These are phyloP conservation scores for Muschampia plurimacula DNA, from an alignment of 2,888 invertebrate species.

Conservation along the genomic window DNA sequence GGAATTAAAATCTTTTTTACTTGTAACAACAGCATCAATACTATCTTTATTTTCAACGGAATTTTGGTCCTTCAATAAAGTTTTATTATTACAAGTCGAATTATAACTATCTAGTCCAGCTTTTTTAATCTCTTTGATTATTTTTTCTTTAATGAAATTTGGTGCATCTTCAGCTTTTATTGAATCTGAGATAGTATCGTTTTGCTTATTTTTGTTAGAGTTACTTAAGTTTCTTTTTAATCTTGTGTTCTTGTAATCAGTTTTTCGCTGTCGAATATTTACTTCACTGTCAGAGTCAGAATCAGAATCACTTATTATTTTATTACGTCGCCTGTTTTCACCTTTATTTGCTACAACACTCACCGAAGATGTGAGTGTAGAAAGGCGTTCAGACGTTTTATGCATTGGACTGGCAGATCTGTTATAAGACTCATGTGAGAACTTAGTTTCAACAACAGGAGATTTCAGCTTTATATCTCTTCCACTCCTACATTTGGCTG, in stretches of 20 bases:
- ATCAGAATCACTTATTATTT: slow-evolving; percentile 77
- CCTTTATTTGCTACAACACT: slow-evolving; percentile 83
- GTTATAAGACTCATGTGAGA: slow-evolving; percentile 86
- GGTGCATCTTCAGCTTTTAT: slow-evolving; percentile 69
- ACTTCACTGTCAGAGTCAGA: slow-evolving; percentile 73
- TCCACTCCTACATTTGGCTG: slow-evolving; percentile 94
- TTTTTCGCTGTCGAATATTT: slow-evolving; percentile 75
- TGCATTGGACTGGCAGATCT: slow-evolving; percentile 80
- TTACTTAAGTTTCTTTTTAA: slow-evolving; percentile 76
- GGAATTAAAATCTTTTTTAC: slow-evolving; percentile 26
- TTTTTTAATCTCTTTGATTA: slow-evolving; percentile 70
- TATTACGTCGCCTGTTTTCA: slow-evolving; percentile 78
- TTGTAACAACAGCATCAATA: slow-evolving; percentile 21
- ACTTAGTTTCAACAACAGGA: slow-evolving; percentile 90
- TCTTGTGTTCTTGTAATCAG: slow-evolving; percentile 77
- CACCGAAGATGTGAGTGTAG: slow-evolving; percentile 82
- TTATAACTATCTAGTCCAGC: slow-evolving; percentile 65
- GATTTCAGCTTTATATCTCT: slow-evolving; percentile 90
- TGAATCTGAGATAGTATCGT: slow-evolving; percentile 61
- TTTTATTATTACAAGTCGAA: slow-evolving; percentile 47
- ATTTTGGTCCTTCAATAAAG: slow-evolving; percentile 52
- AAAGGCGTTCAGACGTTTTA: slow-evolving; percentile 83
- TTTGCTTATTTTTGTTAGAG: slow-evolving; percentile 70
- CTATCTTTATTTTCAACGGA: slow-evolving; percentile 43
- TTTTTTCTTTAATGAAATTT: slow-evolving; percentile 67